A percentile compares a stretch with the other conserved stretches of the same genome.
Evolutionary conservation across 2,797 vertebrate species (phyloP).

Genomic region (Poecilia wingei): DNA sequence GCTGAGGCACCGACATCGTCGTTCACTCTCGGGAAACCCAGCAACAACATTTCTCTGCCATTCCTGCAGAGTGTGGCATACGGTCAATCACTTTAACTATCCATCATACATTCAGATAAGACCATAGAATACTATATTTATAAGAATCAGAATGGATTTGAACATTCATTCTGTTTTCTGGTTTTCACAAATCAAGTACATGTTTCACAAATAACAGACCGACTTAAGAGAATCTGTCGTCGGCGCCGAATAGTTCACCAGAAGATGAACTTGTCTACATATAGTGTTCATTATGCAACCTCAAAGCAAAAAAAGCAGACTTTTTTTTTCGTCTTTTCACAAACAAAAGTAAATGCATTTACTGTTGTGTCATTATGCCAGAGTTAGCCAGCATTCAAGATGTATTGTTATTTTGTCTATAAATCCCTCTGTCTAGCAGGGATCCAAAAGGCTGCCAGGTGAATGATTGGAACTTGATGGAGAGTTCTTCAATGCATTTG

Average conservation of each 20-base stretch:
- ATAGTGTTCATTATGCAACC: neutral
- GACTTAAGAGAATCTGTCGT: neutral
- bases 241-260: neutral
- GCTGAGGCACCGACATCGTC: slow-evolving; percentile 55
- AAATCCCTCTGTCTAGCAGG: neutral
- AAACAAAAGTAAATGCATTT: neutral
- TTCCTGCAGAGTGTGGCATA: slow-evolving; percentile 34
- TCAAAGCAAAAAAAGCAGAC: neutral
- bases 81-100: slow-evolving; percentile 2
- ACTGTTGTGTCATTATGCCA: neutral
- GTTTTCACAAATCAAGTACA: neutral
- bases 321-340: neutral
- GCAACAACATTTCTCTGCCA: slow-evolving; percentile 41
- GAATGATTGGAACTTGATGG: neutral
- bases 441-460: neutral
- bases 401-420: neutral
- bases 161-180: neutral
- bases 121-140: neutral
- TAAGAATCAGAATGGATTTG: neutral
- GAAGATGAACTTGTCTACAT: neutral
- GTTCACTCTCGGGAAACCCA: slow-evolving; percentile 43
- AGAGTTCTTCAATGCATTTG: neutral
- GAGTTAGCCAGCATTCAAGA: neutral
- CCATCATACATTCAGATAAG: neutral
- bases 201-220: neutral